These are phyloP conservation scores for Benitochromis conjunctus DNA, from an alignment of 2,113 vertebrate genomes.

Conservation along the genomic window DNA sequence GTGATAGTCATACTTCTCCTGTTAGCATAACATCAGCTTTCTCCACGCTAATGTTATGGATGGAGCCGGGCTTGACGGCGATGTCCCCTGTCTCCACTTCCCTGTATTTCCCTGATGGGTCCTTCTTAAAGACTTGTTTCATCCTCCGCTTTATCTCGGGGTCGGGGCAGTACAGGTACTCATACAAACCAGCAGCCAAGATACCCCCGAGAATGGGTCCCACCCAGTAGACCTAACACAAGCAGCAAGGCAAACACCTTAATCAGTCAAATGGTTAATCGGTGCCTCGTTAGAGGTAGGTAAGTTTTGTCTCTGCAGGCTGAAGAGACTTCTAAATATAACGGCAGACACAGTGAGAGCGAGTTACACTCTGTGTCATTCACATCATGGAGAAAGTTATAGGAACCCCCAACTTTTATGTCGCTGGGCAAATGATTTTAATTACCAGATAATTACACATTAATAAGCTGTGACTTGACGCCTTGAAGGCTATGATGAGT, in stretches of 20 bases:
- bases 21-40: slow-evolving; percentile 69
- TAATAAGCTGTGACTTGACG: background rate
- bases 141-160: slow-evolving; percentile 79
- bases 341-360: background rate
- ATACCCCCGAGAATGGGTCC: slow-evolving; percentile 87
- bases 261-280: background rate
- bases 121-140: slow-evolving; percentile 80
- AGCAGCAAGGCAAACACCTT: background rate
- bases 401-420: background rate
- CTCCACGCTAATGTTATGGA: slow-evolving; percentile 77
- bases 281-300: background rate
- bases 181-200: slow-evolving; percentile 84
- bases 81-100: slow-evolving; percentile 83
- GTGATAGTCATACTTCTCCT: slow-evolving; percentile 90
- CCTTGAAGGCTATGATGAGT: background rate
- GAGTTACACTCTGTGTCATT: background rate
- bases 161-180: slow-evolving; percentile 89
- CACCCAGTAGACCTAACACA: slow-evolving; percentile 87
- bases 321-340: background rate
- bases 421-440: background rate
- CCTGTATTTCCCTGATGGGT: slow-evolving; percentile 77
- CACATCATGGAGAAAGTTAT: background rate
- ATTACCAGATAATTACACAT: background rate
- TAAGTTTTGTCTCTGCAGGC: background rate
- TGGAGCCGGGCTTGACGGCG: slow-evolving; percentile 75